Evolutionary conservation across 2,113 vertebrate species (phyloP).

Genomic region (Percopsis transmontana): DNA sequence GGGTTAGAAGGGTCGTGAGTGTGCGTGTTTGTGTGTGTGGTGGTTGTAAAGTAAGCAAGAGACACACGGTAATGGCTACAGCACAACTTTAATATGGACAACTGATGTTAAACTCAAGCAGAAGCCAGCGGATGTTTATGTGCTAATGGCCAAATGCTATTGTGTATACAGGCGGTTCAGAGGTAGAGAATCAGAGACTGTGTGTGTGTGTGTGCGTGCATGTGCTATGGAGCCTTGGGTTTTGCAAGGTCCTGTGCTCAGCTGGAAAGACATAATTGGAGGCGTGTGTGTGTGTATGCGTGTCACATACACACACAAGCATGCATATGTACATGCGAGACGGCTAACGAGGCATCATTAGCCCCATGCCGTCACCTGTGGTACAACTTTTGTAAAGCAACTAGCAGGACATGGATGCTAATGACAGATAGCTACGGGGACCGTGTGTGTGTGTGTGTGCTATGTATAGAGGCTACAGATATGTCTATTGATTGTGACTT

Average conservation of each 20-base stretch:
- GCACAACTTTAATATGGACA: constrained; percentile 24
- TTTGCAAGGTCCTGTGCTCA: not conserved
- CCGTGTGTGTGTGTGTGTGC: not conserved
- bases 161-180: not conserved
- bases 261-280: constrained; percentile 19
- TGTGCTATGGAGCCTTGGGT: not conserved
- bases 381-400: constrained; percentile 9
- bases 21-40: constrained; percentile 15
- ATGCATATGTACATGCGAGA: constrained; percentile 1
- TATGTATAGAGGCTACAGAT: not conserved
- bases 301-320: not conserved
- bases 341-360: constrained; percentile 41
- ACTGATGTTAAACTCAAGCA: not conserved
- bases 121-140: not conserved
- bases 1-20: constrained; percentile 10
- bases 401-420: constrained; percentile 12
- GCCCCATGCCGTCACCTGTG: constrained; percentile 8
- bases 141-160: not conserved
- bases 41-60: constrained; percentile 15
- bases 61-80: constrained; percentile 6
- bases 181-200: too few species aligned
- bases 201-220: not conserved
- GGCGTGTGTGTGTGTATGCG: constrained; percentile 9
- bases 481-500: not conserved
- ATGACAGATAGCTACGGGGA: constrained; percentile 11